Evolutionary conservation across 2,113 vertebrate species (phyloP).

Genomic region (Perca fluviatilis): DNA sequence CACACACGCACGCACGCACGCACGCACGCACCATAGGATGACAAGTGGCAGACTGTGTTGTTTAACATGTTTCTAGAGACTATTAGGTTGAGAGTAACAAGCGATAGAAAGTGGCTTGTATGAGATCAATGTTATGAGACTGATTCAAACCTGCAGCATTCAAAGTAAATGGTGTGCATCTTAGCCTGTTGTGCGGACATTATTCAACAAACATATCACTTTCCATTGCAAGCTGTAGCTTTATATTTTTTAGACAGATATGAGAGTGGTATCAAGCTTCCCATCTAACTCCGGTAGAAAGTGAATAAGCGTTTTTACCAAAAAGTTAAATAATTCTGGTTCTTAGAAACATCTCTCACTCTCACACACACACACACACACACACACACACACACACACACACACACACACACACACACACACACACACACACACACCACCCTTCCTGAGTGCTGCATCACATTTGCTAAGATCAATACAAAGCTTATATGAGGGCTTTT

Average conservation of each 20-base stretch:
- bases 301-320: too few species aligned
- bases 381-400: constrained; percentile 1
- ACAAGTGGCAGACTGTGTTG: neutral
- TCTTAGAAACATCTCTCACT: too few species aligned
- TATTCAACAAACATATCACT: neutral
- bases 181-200: neutral
- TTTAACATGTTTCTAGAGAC: constrained; percentile 9
- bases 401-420: neutral
- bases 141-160: neutral
- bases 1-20: neutral
- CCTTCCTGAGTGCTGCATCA: constrained; percentile 40
- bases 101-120: neutral
- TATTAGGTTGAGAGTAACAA: neutral
- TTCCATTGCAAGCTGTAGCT: constrained; percentile 2
- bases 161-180: neutral
- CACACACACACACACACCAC: neutral
- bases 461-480: constrained; percentile 61
- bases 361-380: neutral
- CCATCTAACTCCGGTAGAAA: neutral
- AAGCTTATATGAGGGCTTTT: constrained; percentile 65
- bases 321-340: too few species aligned
- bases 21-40: neutral
- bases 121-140: neutral
- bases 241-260: too few species aligned
- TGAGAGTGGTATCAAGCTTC: too few species aligned